These are phyloP conservation scores for Silvanus unidentatus DNA, from an alignment of 2,888 invertebrate species.

Conservation along the genomic window DNA sequence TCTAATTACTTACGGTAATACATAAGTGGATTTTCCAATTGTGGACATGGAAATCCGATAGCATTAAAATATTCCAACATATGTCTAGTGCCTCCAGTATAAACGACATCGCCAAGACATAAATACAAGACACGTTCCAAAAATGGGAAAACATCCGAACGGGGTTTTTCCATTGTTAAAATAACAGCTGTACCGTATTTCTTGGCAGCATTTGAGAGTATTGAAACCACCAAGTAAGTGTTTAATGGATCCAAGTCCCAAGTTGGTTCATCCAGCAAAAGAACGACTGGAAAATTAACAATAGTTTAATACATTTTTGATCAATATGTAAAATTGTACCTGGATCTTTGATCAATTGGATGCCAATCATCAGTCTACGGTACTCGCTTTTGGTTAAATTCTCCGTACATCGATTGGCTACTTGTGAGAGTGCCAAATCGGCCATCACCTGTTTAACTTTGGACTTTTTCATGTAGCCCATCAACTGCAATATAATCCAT, in stretches of 20 bases:
- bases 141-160: slow-evolving; percentile 93
- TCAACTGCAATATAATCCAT: slow-evolving; percentile 53
- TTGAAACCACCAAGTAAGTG: slow-evolving; percentile 90
- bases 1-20: slow-evolving; percentile 72
- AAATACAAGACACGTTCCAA: slow-evolving; percentile 86
- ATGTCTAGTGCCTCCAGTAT: slow-evolving; percentile 84
- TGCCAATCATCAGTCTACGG: slow-evolving; percentile 81
- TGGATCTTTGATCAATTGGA: slow-evolving; percentile 90
- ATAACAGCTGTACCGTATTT: slow-evolving; percentile 87
- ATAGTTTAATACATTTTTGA: slow-evolving; percentile 4
- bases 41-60: slow-evolving; percentile 95
- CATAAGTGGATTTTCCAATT: slow-evolving; percentile 95
- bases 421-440: slow-evolving; percentile 88
- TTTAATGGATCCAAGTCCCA: slow-evolving; percentile 92
- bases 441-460: slow-evolving; percentile 90
- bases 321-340: slow-evolving; percentile 49
- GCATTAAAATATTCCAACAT: slow-evolving; percentile 92
- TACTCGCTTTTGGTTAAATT: slow-evolving; percentile 85
- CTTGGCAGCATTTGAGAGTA: slow-evolving; percentile 82
- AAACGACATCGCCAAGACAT: slow-evolving; percentile 86
- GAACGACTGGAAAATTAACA: slow-evolving; percentile 57
- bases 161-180: slow-evolving; percentile 87
- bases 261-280: slow-evolving; percentile 89
- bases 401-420: slow-evolving; percentile 76
- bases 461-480: slow-evolving; percentile 70